Evolutionary conservation across 2,888 invertebrate species (phyloP).

Genomic region (Philopedon plagiatum): DNA sequence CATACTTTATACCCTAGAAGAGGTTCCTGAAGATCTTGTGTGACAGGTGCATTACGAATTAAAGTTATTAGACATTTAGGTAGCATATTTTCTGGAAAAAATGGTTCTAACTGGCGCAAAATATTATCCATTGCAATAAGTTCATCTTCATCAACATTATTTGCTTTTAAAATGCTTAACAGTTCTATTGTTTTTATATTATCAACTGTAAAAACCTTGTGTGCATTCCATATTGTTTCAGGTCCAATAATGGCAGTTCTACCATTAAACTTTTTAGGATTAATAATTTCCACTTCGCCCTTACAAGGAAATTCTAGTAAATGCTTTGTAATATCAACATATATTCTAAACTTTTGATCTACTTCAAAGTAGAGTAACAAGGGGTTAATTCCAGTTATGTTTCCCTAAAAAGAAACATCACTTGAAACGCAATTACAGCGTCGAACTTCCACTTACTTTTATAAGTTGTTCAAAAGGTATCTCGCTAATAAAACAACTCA

Average conservation of each 20-base stretch:
- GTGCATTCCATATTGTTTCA: neutral
- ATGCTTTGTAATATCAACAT: conserved; percentile 16
- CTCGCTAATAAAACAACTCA: neutral
- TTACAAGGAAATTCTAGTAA: neutral
- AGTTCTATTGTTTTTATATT: neutral
- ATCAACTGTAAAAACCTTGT: neutral
- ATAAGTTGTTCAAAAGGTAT: neutral
- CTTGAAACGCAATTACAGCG: neutral
- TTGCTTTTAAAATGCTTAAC: neutral
- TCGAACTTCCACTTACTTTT: neutral
- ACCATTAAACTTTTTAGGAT: neutral
- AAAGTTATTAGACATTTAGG: neutral
- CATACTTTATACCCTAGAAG: neutral
- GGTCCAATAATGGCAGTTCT: conserved; percentile 17
- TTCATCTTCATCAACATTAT: conserved; percentile 11
- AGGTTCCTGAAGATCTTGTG: neutral
- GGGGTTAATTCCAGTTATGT: neutral
- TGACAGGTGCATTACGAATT: neutral
- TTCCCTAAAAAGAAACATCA: conserved; percentile 13
- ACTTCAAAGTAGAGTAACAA: conserved; percentile 13
- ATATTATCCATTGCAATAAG: conserved; percentile 12
- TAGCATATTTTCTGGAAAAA: neutral
- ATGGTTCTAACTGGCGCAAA: conserved; percentile 1
- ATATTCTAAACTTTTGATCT: conserved; percentile 12
- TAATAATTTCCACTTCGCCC: neutral